A percentile compares a stretch with the other conserved stretches of the same genome.
Conservation (phyloP, 2,113 vertebrate genomes). For the Gobius niger region DNA sequence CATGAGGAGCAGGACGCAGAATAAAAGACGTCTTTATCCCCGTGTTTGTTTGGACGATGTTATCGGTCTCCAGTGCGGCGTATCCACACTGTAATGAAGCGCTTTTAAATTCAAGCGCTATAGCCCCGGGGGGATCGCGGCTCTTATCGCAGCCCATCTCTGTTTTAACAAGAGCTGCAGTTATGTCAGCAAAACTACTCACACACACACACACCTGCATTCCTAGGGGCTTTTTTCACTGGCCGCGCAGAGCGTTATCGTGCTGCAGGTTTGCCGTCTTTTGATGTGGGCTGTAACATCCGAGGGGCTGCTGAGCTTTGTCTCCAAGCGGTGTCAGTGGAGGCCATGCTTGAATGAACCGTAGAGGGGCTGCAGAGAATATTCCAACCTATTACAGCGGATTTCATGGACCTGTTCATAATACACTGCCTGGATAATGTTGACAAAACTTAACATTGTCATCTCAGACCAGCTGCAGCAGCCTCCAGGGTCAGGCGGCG, state of each 20-base stretch:
- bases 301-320: background rate
- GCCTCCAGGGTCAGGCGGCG: too few relatives aligned
- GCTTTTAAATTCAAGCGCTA: constrained; percentile 20
- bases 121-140: constrained; percentile 11
- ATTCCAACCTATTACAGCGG: background rate
- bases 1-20: constrained; percentile 14
- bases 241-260: constrained; percentile 17
- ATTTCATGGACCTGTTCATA: too few relatives aligned
- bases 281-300: constrained; percentile 36
- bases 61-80: constrained; percentile 25
- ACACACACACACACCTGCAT: constrained; percentile 22
- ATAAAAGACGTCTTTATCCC: constrained; percentile 16
- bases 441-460: too few relatives aligned
- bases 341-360: background rate
- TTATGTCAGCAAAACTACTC: constrained; percentile 28
- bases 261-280: constrained; percentile 19
- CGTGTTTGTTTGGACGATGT: constrained; percentile 18
- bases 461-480: too few relatives aligned
- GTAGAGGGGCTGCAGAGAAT: too few relatives aligned
- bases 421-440: too few relatives aligned
- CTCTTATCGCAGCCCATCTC: constrained; percentile 30
- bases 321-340: background rate
- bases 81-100: constrained; percentile 30
- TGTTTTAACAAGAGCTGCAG: constrained; percentile 20
- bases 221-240: background rate